Evolutionary conservation across 2,113 vertebrate species (phyloP).

Genomic region (Pomatorhinus ruficollis): DNA sequence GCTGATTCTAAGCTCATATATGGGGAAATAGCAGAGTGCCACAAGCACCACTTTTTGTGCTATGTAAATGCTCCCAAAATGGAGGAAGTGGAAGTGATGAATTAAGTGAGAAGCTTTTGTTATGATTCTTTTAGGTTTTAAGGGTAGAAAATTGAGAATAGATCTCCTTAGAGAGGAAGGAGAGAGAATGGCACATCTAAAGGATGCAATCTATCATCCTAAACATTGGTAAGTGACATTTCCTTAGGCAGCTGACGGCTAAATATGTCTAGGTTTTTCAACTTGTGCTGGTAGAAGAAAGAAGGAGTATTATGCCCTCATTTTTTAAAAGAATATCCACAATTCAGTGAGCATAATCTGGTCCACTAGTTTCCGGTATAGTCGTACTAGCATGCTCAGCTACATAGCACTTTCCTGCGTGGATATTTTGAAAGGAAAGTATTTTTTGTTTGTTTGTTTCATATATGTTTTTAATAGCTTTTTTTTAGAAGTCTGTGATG

Average conservation of each 20-base stretch:
- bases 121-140: slow-evolving; percentile 65
- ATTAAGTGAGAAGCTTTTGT: slow-evolving; percentile 63
- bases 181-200: slow-evolving; percentile 55
- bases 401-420: background rate
- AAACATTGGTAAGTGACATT: slow-evolving; percentile 45
- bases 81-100: slow-evolving; percentile 46
- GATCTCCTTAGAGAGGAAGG: slow-evolving; percentile 58
- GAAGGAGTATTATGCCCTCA: background rate
- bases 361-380: background rate
- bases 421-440: background rate
- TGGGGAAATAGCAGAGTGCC: background rate
- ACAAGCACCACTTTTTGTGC: background rate
- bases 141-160: slow-evolving; percentile 59
- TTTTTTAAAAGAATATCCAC: background rate
- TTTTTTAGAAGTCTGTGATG: background rate
- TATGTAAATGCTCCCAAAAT: slow-evolving; percentile 1
- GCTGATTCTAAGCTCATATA: background rate
- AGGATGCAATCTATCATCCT: slow-evolving; percentile 46
- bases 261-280: background rate
- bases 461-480: background rate
- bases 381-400: background rate
- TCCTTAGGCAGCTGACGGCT: background rate
- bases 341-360: background rate
- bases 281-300: background rate
- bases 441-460: slow-evolving; percentile 10